A percentile compares a stretch with the other conserved stretches of the same genome.
Conservation (phyloP, 2,113 vertebrate genomes). For the Plestiodon gilberti region DNA sequence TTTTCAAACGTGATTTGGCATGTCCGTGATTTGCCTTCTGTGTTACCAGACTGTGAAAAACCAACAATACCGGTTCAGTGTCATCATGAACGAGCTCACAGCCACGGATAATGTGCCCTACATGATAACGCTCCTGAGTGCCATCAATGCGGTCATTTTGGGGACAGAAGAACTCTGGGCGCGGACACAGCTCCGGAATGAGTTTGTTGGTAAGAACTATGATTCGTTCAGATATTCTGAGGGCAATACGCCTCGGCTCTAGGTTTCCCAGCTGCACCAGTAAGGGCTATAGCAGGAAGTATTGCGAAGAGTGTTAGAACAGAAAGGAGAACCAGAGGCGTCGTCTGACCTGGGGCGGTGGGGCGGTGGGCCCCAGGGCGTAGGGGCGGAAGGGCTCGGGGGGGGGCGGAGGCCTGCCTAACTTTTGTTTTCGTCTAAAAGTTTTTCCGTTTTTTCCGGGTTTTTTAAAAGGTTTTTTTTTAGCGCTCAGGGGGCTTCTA, state of each 20-base stretch:
- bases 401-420: too few relatives aligned
- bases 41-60: conserved; percentile 85
- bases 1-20: background rate
- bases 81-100: conserved; percentile 92
- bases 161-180: conserved; percentile 86
- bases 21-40: conserved; percentile 10
- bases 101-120: conserved; percentile 91
- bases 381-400: too few relatives aligned
- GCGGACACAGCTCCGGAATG: conserved; percentile 89
- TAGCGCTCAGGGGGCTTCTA: too few relatives aligned
- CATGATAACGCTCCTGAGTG: conserved; percentile 91
- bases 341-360: too few relatives aligned
- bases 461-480: too few relatives aligned
- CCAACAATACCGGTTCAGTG: conserved; percentile 95
- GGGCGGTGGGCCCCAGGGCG: too few relatives aligned
- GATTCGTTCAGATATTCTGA: background rate
- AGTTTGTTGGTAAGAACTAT: conserved; percentile 88
- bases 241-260: background rate
- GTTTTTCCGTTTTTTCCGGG: too few relatives aligned
- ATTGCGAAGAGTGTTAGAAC: too few relatives aligned
- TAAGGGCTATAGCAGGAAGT: too few relatives aligned
- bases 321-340: too few relatives aligned
- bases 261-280: too few relatives aligned
- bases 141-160: conserved; percentile 94
- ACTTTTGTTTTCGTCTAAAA: too few relatives aligned